Conservation (phyloP, 1,140 invertebrate species). For the Globodera rostochiensis region DNA sequence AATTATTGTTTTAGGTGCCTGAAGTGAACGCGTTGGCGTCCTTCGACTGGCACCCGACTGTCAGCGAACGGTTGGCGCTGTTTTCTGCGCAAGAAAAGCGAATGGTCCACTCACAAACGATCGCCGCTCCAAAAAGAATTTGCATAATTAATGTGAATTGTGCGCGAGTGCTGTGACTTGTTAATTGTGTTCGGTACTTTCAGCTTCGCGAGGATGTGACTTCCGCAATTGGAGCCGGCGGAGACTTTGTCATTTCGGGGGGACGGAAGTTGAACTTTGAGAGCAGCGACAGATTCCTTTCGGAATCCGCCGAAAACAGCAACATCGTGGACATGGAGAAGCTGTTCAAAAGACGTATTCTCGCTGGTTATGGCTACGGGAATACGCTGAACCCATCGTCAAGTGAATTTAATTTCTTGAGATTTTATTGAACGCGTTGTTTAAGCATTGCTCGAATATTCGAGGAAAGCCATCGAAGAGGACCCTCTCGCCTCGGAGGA, state of each 20-base stretch:
- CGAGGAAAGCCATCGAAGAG: slow-evolving; percentile 33
- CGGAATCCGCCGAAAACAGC: neutral
- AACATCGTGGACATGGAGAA: neutral
- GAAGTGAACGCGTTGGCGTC: slow-evolving; percentile 10
- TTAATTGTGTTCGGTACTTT: neutral
- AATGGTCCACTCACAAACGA: neutral
- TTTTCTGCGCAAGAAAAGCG: slow-evolving; percentile 8
- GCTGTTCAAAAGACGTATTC: slow-evolving; percentile 17
- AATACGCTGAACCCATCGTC: slow-evolving; percentile 27
- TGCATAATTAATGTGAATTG: slow-evolving; percentile 32
- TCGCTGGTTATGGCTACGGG: slow-evolving; percentile 45
- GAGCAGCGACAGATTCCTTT: neutral
- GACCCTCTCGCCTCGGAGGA: slow-evolving; percentile 38
- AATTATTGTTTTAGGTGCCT: slow-evolving; percentile 20
- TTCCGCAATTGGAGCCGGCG: slow-evolving; percentile 18
- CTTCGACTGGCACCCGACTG: slow-evolving; percentile 37
- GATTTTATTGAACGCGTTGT: neutral
- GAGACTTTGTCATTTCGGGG: slow-evolving; percentile 27
- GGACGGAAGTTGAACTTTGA: slow-evolving; percentile 12
- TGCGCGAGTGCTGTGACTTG: neutral
- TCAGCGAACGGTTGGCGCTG: slow-evolving; percentile 19
- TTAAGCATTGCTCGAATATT: slow-evolving; percentile 41
- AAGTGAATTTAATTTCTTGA: slow-evolving; percentile 29
- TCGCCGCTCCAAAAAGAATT: slow-evolving; percentile 12
- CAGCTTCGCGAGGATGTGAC: slow-evolving; percentile 15